Conservation (phyloP, 2,888 invertebrate species). For the Neoascia interrupta region DNA sequence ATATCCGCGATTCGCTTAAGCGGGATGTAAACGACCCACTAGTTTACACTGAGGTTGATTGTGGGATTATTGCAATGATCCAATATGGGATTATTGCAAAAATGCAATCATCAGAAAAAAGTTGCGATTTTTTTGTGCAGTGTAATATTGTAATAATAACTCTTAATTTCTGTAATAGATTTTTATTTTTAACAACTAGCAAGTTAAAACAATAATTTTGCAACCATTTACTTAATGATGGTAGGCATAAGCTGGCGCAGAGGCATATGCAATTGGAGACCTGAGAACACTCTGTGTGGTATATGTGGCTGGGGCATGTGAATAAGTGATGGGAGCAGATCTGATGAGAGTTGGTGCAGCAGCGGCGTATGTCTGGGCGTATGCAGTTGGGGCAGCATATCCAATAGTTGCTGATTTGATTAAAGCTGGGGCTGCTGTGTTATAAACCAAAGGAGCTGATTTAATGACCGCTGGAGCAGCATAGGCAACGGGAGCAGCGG, state of each 20-base stretch:
- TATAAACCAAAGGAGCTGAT: constrained; percentile 29
- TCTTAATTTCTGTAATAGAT: no score
- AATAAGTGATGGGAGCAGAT: constrained; percentile 44
- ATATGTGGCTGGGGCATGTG: constrained; percentile 50
- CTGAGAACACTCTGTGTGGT: constrained; percentile 27
- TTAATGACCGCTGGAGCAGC: constrained; percentile 49
- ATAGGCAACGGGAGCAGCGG: constrained; percentile 26
- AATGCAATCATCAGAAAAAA: no score
- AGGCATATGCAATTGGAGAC: constrained; percentile 54
- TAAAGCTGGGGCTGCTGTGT: constrained; percentile 30
- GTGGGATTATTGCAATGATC: no score
- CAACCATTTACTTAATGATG: constrained; percentile 73
- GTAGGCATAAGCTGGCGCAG: constrained; percentile 66
- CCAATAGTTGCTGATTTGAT: neutral
- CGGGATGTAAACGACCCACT: no score
- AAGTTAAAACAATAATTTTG: no score
- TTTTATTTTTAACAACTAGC: no score
- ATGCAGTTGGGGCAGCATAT: constrained; percentile 1
- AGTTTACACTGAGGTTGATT: no score
- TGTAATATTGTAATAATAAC: no score
- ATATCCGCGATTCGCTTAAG: no score
- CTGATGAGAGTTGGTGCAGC: constrained; percentile 51
- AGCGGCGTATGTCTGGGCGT: constrained; percentile 45
- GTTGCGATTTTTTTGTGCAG: no score
- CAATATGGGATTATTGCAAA: no score